Evolutionary conservation across 2,113 vertebrate species (phyloP), one percentile per base, ranked within the genome.

Genomic region (Anseranas semipalmata): DNA sequence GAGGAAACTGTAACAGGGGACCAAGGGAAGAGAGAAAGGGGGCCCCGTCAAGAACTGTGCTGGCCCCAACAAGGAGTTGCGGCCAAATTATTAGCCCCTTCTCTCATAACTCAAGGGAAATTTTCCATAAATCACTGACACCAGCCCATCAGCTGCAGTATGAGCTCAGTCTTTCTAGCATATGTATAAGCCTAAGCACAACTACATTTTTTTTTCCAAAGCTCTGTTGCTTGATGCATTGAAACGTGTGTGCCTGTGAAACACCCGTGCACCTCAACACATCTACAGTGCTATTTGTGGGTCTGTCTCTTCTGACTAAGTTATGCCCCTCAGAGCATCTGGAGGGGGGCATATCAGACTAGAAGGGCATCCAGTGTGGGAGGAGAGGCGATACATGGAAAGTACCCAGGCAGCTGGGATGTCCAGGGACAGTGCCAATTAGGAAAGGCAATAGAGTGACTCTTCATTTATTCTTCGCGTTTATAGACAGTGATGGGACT

Each of bases 401-500:
- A 84, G 46, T 60, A 65, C 22, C 15, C 39, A 28, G 56, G 46
- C 63, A 30, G 2, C 6, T 0, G 0, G 43, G 37, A 48, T 20
- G 6, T 5, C 24, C 1, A 0, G 37, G 73, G 43, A 8, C 22
- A 14, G 24, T 53, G 66, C 37, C 48, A 11, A 21, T 22, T 59
- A 17, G 43, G 63, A 95, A 84, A 55, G 45, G 58, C 63, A 63
- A 18, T 9, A 46, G 56, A 56, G 28, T 20, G 91, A 12, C 24
- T 52, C 30, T 24, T 83, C 0, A 0, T 56, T 72, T 75, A 37
- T 63, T 81, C 68, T 89, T 81, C 12, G 1, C 7, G 9, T 63
- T 87, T 41, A 7, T 14, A 41, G 67, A 55, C 46, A 65, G 12
- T 55, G 45, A 17, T 2, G 35, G 12, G 39, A 28, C 39, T 75